phyloP scores from a whole-genome alignment of 2,797 vertebrate genomes.

The Epinephelus malabaricus region DNA sequence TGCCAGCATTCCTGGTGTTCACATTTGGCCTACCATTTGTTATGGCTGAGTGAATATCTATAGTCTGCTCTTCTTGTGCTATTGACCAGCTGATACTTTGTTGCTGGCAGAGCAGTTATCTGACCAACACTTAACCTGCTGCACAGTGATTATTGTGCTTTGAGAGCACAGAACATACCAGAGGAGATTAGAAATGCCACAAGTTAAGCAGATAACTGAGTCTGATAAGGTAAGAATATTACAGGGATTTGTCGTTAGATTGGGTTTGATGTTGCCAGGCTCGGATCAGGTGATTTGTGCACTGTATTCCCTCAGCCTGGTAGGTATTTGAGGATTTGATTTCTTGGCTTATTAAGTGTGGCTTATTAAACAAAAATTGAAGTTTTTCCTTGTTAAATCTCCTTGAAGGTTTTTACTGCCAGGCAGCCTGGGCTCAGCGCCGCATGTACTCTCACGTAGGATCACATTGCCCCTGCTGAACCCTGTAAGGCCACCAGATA shows the following conservation, averaged over 20 bases:
- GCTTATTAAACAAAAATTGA: conserved; percentile 3
- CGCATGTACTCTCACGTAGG: conserved; percentile 15
- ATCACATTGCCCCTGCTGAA: conserved; percentile 58
- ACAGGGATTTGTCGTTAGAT: conserved; percentile 9
- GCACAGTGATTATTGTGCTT: background rate
- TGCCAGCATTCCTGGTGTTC: conserved; percentile 65
- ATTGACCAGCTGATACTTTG: conserved; percentile 20
- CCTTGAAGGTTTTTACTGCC: background rate
- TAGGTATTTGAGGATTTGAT: conserved; percentile 38
- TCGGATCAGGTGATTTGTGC: conserved; percentile 42
- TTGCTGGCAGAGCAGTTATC: conserved; percentile 23
- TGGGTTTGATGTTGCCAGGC: conserved; percentile 24
- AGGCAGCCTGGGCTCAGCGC: conserved; percentile 12
- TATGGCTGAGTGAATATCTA: conserved; percentile 48
- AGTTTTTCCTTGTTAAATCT: conserved; percentile 33
- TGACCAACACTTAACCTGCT: background rate
- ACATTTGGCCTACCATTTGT: conserved; percentile 53
- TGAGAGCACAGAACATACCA: conserved; percentile 35
- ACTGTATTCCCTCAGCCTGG: background rate
- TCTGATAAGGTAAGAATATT: conserved; percentile 37
- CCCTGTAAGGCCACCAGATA: conserved; percentile 20
- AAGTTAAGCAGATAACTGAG: conserved; percentile 42
- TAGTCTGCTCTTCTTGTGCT: conserved; percentile 30
- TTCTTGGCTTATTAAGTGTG: conserved; percentile 1
- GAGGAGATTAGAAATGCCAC: conserved; percentile 41